These are phyloP conservation scores for Engraulis encrasicolus DNA, from an alignment of 2,113 vertebrate species.

Conservation along the genomic window DNA sequence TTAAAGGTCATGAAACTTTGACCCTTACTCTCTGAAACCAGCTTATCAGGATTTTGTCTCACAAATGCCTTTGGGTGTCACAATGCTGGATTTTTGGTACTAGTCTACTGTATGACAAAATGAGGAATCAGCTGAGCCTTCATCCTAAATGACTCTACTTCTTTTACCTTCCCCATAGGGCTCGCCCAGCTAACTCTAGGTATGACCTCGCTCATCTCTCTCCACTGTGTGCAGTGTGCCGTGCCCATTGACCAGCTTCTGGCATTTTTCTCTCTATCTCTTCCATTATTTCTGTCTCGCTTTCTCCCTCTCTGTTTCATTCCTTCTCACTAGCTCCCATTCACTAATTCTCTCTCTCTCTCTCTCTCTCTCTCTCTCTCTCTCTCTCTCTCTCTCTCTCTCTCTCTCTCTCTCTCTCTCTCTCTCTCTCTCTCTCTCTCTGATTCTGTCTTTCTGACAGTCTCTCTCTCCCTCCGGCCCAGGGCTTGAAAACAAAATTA, in stretches of 20 bases:
- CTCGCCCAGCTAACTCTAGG: constrained; percentile 81
- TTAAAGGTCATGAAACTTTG: too few species aligned
- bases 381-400: not conserved
- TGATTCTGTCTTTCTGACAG: too few species aligned
- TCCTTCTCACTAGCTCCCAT: not conserved
- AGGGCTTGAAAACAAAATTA: too few species aligned
- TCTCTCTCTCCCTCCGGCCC: too few species aligned
- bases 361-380: not conserved
- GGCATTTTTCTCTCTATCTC: not conserved
- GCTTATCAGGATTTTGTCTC: too few species aligned
- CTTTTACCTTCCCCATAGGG: constrained; percentile 66
- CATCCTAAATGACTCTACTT: not conserved
- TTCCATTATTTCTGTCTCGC: not conserved
- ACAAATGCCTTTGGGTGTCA: too few species aligned
- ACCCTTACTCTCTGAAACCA: too few species aligned
- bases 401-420: not conserved
- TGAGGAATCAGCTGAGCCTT: not conserved
- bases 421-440: not conserved
- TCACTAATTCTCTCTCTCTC: not conserved
- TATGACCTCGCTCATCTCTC: constrained; percentile 73
- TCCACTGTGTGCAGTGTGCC: constrained; percentile 69
- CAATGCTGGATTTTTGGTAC: too few species aligned
- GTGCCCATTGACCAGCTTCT: constrained; percentile 55
- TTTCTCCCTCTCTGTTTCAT: not conserved
- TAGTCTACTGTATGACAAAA: not conserved